phyloP scores from a whole-genome alignment of 1,140 invertebrate genomes.

The Octopus sinensis region DNA sequence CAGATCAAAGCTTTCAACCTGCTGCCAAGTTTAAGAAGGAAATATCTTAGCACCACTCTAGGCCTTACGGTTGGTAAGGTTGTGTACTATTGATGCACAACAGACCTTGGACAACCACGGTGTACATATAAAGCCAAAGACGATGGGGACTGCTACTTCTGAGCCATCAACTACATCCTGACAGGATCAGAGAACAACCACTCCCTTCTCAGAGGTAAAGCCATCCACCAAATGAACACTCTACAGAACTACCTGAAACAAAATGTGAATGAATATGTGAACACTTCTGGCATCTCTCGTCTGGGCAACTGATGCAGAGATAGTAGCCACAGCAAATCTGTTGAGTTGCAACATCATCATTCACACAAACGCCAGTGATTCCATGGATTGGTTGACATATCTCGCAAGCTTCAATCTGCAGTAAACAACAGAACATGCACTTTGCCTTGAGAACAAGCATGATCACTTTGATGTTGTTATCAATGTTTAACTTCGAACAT shows the following conservation, averaged over 20 bases:
- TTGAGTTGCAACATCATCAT: not conserved
- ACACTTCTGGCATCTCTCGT: not conserved
- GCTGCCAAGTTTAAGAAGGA: not conserved
- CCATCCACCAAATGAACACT: not conserved
- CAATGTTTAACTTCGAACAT: not conserved
- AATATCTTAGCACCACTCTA: not conserved
- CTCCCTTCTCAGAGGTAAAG: not conserved
- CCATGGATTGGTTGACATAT: too few species aligned
- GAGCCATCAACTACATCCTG: slow-evolving; percentile 17
- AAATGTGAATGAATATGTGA: slow-evolving; percentile 8
- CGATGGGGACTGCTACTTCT: slow-evolving; percentile 20
- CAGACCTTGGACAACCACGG: not conserved
- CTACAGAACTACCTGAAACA: not conserved
- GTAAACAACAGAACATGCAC: not conserved
- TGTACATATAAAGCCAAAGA: slow-evolving; percentile 9
- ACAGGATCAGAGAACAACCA: slow-evolving; percentile 15
- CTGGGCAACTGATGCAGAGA: not conserved
- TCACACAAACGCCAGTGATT: not conserved
- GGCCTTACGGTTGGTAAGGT: not conserved
- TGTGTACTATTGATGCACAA: not conserved
- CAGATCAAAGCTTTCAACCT: not conserved
- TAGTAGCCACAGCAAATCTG: not conserved
- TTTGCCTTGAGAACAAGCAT: not conserved
- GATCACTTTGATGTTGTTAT: slow-evolving; percentile 1
- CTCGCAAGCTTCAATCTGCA: not conserved